A percentile compares a stretch with the other conserved stretches of the same genome.
phyloP scores from a whole-genome alignment of 2,113 vertebrate species.

The Vidua chalybeata region DNA sequence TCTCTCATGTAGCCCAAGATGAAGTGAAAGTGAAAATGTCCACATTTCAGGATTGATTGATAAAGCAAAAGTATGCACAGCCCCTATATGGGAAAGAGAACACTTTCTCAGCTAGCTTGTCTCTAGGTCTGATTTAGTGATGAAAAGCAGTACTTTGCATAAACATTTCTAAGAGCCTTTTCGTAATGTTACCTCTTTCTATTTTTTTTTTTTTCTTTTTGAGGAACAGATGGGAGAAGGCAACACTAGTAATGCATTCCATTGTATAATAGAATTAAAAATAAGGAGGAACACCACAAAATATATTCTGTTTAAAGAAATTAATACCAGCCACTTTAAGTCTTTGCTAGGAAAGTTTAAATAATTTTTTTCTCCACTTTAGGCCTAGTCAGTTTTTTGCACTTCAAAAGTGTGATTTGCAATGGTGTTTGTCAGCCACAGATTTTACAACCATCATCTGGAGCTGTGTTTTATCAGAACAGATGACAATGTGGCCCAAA shows the following conservation, averaged over 20 bases:
- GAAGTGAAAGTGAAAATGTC: background rate
- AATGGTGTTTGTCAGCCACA: background rate
- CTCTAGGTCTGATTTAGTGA: conserved; percentile 11
- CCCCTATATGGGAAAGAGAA: background rate
- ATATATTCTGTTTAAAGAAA: background rate
- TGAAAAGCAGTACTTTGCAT: conserved; percentile 4
- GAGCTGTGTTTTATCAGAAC: background rate
- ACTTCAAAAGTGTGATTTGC: background rate
- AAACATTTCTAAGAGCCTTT: conserved; percentile 26
- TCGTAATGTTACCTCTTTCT: background rate
- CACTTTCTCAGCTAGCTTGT: background rate
- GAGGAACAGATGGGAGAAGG: conserved; percentile 25
- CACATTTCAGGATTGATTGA: background rate
- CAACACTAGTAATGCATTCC: background rate
- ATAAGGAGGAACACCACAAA: background rate
- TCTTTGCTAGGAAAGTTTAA: background rate
- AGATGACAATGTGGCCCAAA: background rate
- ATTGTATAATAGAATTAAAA: background rate
- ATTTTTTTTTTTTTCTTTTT: background rate
- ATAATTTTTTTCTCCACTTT: background rate
- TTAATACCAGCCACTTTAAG: background rate
- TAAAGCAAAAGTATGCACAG: background rate
- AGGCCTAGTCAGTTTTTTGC: background rate
- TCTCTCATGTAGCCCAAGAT: background rate
- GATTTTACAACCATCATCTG: background rate